These are phyloP conservation scores for Xiphophorus birchmanni DNA, from an alignment of 2,797 vertebrate species.

Conservation along the genomic window DNA sequence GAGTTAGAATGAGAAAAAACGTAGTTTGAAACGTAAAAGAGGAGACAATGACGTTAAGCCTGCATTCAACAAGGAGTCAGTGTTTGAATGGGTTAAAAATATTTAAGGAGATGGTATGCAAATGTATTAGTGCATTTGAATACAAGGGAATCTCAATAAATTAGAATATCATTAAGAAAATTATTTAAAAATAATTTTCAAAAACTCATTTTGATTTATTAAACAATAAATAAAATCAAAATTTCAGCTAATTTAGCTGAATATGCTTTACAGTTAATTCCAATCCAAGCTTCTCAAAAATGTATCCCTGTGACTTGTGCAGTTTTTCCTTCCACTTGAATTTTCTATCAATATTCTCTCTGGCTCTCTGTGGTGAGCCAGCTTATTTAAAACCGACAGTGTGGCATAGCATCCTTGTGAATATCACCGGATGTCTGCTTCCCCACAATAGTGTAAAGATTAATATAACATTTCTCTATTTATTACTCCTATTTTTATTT, in stretches of 20 bases:
- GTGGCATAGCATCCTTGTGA: neutral
- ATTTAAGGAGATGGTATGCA: conserved; percentile 62
- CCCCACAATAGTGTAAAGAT: neutral
- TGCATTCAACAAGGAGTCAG: conserved; percentile 69
- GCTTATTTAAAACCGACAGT: neutral
- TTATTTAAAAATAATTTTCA: neutral
- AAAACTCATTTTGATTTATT: neutral
- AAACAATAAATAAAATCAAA: neutral
- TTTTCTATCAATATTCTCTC: neutral
- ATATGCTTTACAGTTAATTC: neutral
- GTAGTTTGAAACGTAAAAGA: conserved; percentile 36
- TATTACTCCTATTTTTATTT: neutral
- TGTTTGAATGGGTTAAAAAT: conserved; percentile 79
- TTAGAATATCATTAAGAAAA: neutral
- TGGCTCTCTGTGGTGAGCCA: neutral
- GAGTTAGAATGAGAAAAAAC: conserved; percentile 27
- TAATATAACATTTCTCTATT: neutral
- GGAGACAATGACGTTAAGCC: conserved; percentile 70
- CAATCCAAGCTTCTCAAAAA: neutral
- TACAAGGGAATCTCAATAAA: conserved; percentile 1
- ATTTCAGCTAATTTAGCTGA: neutral
- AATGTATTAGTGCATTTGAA: conserved; percentile 68
- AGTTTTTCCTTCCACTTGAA: neutral
- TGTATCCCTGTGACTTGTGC: neutral
- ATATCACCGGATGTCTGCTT: neutral